A percentile compares a stretch with the other conserved stretches of the same genome.
phyloP scores from a whole-genome alignment of 2,113 vertebrate species.

The Barnardius zonarius region DNA sequence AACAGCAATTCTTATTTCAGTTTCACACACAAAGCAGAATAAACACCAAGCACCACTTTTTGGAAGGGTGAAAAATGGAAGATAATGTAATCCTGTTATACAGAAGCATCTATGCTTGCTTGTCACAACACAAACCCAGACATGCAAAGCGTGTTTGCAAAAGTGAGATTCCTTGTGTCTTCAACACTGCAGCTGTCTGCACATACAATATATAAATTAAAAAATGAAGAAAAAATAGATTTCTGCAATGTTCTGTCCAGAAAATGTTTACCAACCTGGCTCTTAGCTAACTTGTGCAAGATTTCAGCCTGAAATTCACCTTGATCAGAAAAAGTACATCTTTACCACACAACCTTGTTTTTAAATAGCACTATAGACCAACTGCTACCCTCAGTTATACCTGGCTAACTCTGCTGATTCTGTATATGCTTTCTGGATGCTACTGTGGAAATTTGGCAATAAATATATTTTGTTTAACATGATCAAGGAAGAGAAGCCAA shows the following conservation, averaged over 20 bases:
- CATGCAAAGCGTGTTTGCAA: neutral
- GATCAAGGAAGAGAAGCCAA: neutral
- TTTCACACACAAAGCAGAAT: neutral
- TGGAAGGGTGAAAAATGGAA: neutral
- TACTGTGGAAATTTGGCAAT: constrained; percentile 1
- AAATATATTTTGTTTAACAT: neutral
- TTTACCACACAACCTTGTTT: neutral
- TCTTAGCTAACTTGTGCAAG: neutral
- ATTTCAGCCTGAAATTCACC: neutral
- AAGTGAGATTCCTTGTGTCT: neutral
- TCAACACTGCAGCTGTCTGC: neutral
- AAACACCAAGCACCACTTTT: neutral
- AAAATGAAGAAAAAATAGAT: neutral
- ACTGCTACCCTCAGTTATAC: neutral
- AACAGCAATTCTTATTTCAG: neutral
- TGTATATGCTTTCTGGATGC: neutral
- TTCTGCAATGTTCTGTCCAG: neutral
- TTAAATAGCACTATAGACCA: neutral
- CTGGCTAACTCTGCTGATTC: neutral
- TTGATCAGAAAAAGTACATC: neutral
- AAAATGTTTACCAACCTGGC: neutral
- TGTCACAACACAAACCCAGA: neutral
- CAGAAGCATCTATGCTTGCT: neutral
- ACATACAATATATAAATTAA: neutral
- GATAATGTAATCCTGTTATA: neutral